Base-by-base conservation (phyloP, 2,888 invertebrate species). In the Melanotus villosus region DNA sequence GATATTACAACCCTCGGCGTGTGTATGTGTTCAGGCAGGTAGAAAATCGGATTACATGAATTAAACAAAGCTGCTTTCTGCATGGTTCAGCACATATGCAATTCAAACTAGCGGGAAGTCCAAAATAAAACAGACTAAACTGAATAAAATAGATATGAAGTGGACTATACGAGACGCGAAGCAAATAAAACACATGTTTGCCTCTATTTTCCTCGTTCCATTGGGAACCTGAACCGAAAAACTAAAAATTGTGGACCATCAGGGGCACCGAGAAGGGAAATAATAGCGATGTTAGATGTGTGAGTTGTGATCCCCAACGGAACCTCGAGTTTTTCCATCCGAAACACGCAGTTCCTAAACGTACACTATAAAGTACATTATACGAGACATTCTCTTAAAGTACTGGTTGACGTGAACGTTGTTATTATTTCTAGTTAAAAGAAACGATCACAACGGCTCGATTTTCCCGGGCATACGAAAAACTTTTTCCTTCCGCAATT, bases 221-320 rank as follows among this genome's bases (percentile, higher is more conserved):
- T 1, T 23, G 68, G 68, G 63, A 67, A 21, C 32, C 34, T 12
- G 56, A 54, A 59, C 41, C 54, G 52, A 70, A 65, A 62, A 67
- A 68, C 64, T 67, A 64, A 69, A 68, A 71, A 73, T 67, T 69
- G 69, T 66, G 56, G 63, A 69, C 71, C 69, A 63, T 71, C 66
- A 66, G 67, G 50, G 36, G 71, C 43, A 45, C 60, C 26, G 67
- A 26, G 63, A 71, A 68, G 47, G 56, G 63, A 67, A 67, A 71
- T 73, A 73, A 73, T 73, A 69, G 65, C 43, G 32, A 60, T 54
- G 65, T 69, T 69, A 70, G 63, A 67, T 54, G 47, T 64, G 52
- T 71, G 69, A 71, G 58, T 73, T 71, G 69, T 67, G 59, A 45
- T 56, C 54, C 71, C 60, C 71, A n/a, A n/a, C 21, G 71, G 73